Evolutionary conservation across 2,797 vertebrate species (phyloP).

Genomic region (Cyprinella venusta): DNA sequence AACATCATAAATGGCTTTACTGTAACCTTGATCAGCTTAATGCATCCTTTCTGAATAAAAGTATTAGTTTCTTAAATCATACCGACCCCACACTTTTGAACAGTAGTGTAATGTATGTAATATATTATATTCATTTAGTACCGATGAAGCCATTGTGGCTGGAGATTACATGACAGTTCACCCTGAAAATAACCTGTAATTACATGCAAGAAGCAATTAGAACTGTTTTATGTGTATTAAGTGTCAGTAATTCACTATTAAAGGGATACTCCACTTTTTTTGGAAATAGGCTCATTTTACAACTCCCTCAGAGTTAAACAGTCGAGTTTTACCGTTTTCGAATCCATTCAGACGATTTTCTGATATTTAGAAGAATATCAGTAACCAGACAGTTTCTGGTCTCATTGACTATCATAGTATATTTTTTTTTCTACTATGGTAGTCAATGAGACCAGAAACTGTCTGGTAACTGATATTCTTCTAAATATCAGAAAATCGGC

Average conservation of each 20-base stretch:
- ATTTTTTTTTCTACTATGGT: too few species aligned
- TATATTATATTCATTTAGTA: neutral
- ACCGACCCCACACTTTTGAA: neutral
- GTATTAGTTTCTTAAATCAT: neutral
- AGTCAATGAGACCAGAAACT: too few species aligned
- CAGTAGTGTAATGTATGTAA: neutral
- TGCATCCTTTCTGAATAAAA: neutral
- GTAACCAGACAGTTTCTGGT: too few species aligned
- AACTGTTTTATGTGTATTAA: neutral
- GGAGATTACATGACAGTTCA: neutral
- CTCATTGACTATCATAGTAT: too few species aligned
- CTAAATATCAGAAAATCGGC: too few species aligned
- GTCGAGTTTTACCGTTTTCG: too few species aligned
- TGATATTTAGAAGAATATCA: too few species aligned
- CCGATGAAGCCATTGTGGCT: neutral
- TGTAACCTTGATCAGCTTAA: neutral
- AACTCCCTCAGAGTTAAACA: too few species aligned
- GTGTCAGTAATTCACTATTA: conserved; percentile 1
- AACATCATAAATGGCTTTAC: neutral
- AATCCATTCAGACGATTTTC: too few species aligned
- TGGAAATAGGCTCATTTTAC: too few species aligned
- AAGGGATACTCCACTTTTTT: too few species aligned
- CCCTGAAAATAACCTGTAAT: neutral
- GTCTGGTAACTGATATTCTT: too few species aligned
- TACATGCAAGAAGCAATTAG: neutral